Conservation (phyloP, 2,888 invertebrate species). For the Dryomyza anilis region DNA sequence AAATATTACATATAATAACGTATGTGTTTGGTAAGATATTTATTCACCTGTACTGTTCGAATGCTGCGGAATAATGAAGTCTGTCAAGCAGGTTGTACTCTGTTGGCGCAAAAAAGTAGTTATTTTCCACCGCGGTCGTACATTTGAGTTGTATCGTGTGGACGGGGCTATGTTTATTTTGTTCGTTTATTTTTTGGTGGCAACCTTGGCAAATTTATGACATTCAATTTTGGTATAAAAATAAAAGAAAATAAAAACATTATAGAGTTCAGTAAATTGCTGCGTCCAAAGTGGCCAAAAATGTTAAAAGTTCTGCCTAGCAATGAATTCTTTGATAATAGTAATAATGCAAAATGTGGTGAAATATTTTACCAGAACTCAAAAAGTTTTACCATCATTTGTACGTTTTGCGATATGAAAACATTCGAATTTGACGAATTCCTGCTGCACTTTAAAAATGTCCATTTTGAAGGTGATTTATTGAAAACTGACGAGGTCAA, state of each 20-base stretch:
- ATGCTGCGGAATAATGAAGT: no score
- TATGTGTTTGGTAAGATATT: no score
- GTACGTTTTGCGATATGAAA: conserved; percentile 51
- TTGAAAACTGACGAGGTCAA: background rate
- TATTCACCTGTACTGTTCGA: no score
- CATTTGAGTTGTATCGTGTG: no score
- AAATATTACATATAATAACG: no score
- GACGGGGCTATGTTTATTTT: no score
- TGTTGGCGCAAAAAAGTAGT: no score
- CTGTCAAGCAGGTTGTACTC: no score
- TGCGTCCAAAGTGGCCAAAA: conserved; percentile 33
- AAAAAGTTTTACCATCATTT: conserved; percentile 49
- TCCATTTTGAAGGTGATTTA: conserved; percentile 25
- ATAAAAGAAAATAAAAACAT: background rate
- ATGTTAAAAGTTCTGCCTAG: conserved; percentile 34
- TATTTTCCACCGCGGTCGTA: no score
- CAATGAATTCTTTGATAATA: conserved; percentile 22
- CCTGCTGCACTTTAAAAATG: conserved; percentile 32
- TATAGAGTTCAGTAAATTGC: no score
- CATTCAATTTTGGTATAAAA: background rate
- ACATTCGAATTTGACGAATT: conserved; percentile 51
- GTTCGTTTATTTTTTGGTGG: no score
- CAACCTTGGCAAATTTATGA: no score
- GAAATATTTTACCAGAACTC: conserved; percentile 52
- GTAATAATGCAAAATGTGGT: conserved; percentile 51